Evolutionary conservation across 2,888 invertebrate genomes (phyloP).

Genomic region (Antitype chi): DNA sequence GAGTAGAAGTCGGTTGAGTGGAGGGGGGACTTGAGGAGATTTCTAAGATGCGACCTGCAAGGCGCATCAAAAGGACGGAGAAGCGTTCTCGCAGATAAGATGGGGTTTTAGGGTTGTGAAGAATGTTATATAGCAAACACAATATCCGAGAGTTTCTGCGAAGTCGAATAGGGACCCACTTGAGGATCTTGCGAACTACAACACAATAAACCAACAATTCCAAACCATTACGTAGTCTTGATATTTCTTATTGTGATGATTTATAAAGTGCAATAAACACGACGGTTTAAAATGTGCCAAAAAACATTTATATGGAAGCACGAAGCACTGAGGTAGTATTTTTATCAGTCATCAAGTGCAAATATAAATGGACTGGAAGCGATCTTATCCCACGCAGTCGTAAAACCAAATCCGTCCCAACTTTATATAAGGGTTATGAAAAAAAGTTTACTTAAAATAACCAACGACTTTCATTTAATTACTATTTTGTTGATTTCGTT

Average conservation of each 20-base stretch:
- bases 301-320: slow-evolving; percentile 28
- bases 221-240: not conserved
- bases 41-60: no score
- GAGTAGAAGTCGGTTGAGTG: no score
- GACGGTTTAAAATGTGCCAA: slow-evolving; percentile 17
- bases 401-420: slow-evolving; percentile 39
- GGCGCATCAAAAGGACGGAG: no score
- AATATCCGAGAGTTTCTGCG: no score
- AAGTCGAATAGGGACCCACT: no score
- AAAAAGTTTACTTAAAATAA: slow-evolving; percentile 18
- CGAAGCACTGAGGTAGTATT: slow-evolving; percentile 23
- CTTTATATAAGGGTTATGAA: not conserved
- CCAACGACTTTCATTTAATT: not conserved
- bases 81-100: no score
- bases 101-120: no score
- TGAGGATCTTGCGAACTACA: no score
- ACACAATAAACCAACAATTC: no score
- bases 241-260: slow-evolving; percentile 8
- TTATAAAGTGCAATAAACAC: not conserved
- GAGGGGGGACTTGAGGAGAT: no score
- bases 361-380: slow-evolving; percentile 43
- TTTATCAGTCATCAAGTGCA: slow-evolving; percentile 46
- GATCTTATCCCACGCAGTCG: slow-evolving; percentile 48
- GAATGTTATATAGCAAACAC: no score
- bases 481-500: not conserved